Percentiles rank a stretch among this genome's conserved stretches.
Evolutionary conservation across 2,888 invertebrate species (phyloP).

Genomic region (Amiota minor): DNA sequence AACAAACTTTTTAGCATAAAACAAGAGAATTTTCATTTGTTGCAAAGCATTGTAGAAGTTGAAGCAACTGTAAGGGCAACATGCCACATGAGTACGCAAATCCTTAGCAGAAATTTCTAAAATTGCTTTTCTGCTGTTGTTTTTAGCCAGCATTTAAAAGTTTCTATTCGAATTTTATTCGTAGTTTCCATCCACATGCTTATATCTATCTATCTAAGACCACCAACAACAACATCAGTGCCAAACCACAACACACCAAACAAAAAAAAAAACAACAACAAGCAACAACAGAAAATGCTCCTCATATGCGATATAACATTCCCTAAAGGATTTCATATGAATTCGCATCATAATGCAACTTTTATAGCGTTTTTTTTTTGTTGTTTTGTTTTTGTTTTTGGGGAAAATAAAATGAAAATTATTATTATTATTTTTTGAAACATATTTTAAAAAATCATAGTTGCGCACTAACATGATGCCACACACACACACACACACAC

Average conservation of each 20-base stretch:
- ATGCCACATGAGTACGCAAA: slow-evolving; percentile 19
- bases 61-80: slow-evolving; percentile 10
- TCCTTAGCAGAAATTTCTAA: slow-evolving; percentile 32
- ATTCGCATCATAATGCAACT: slow-evolving; percentile 47
- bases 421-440: slow-evolving; percentile 54
- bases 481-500: too few relatives aligned
- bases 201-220: neutral
- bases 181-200: neutral
- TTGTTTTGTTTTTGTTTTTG: slow-evolving; percentile 44
- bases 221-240: slow-evolving; percentile 27
- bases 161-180: slow-evolving; percentile 29
- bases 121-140: slow-evolving; percentile 42
- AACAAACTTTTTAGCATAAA: slow-evolving; percentile 9
- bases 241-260: neutral
- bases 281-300: neutral
- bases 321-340: slow-evolving; percentile 2
- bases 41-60: slow-evolving; percentile 1
- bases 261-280: too few relatives aligned
- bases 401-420: slow-evolving; percentile 51
- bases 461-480: neutral
- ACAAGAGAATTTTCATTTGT: slow-evolving; percentile 4
- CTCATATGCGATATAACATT: neutral
- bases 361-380: slow-evolving; percentile 42
- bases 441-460: slow-evolving; percentile 37
- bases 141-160: slow-evolving; percentile 36